Evolutionary conservation across 2,888 invertebrate species (phyloP).

Genomic region (Hypomecis atomaria): DNA sequence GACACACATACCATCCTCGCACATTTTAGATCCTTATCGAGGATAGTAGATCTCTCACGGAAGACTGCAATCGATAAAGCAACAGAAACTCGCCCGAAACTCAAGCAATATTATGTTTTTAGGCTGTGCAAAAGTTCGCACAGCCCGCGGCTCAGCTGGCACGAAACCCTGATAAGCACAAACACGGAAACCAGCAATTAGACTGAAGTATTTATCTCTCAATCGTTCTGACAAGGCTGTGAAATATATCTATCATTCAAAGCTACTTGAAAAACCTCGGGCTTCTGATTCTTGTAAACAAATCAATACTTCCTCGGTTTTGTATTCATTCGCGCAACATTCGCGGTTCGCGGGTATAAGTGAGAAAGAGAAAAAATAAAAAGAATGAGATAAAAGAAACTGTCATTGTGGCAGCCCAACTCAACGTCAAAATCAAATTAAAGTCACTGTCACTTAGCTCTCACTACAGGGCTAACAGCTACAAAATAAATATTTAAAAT

Average conservation of each 20-base stretch:
- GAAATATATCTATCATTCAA: conserved; percentile 58
- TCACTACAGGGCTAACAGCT: too few relatives aligned
- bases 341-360: conserved; percentile 50
- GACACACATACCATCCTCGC: conserved; percentile 63
- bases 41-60: conserved; percentile 58
- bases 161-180: conserved; percentile 75
- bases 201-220: conserved; percentile 71
- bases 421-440: too few relatives aligned
- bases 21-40: conserved; percentile 71
- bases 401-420: background rate
- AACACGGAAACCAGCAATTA: conserved; percentile 79
- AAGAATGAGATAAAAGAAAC: background rate
- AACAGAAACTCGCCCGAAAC: conserved; percentile 70
- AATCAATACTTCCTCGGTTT: conserved; percentile 75
- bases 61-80: conserved; percentile 78
- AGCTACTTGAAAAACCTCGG: conserved; percentile 60
- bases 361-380: conserved; percentile 42
- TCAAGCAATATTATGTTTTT: conserved; percentile 72
- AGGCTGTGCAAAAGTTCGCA: conserved; percentile 64
- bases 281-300: conserved; percentile 74
- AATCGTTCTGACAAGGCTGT: conserved; percentile 77
- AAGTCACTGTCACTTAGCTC: too few relatives aligned
- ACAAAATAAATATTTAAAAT: too few relatives aligned
- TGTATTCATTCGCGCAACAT: conserved; percentile 41
- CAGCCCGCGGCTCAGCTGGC: conserved; percentile 65